phyloP scores from a whole-genome alignment of 2,888 invertebrate genomes.

The Chydorus sphaericus region DNA sequence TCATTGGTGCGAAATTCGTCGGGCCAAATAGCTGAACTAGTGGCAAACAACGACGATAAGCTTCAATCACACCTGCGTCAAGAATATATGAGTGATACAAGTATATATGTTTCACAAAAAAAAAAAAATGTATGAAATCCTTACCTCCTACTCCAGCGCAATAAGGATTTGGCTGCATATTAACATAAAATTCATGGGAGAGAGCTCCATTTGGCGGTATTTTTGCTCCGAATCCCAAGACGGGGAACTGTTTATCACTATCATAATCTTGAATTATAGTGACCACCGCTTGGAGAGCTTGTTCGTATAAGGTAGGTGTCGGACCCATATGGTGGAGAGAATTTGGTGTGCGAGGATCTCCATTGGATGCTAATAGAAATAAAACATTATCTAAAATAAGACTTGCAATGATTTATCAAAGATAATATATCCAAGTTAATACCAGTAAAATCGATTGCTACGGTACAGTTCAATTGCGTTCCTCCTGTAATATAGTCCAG shows the following conservation, averaged over 20 bases:
- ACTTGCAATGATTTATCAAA: no score
- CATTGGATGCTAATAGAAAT: conserved; percentile 33
- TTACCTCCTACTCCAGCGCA: conserved; percentile 22
- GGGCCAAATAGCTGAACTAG: conserved; percentile 35
- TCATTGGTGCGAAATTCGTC: conserved; percentile 40
- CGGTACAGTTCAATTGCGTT: conserved; percentile 32
- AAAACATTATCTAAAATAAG: no score
- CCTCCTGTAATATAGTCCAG: conserved; percentile 42
- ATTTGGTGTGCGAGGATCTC: conserved; percentile 28
- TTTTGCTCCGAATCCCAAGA: conserved; percentile 32
- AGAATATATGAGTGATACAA: neutral
- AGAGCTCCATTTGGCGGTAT: conserved; percentile 30
- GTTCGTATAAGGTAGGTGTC: conserved; percentile 30
- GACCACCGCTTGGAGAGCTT: conserved; percentile 31
- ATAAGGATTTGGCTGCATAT: conserved; percentile 37
- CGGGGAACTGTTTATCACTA: conserved; percentile 35
- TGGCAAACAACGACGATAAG: conserved; percentile 2
- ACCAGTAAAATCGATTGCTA: conserved; percentile 36
- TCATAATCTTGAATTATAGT: conserved; percentile 35
- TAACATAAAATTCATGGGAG: conserved; percentile 34
- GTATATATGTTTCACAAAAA: neutral
- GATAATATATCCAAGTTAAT: conserved; percentile 19
- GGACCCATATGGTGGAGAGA: conserved; percentile 32
- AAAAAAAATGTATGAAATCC: neutral
- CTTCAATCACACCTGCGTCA: conserved; percentile 5